Evolutionary conservation across 53 echinoderm and acorn worm species (phyloP), one percentile per base, ranked within the genome.

Genomic region (Glandiceps talaboti): DNA sequence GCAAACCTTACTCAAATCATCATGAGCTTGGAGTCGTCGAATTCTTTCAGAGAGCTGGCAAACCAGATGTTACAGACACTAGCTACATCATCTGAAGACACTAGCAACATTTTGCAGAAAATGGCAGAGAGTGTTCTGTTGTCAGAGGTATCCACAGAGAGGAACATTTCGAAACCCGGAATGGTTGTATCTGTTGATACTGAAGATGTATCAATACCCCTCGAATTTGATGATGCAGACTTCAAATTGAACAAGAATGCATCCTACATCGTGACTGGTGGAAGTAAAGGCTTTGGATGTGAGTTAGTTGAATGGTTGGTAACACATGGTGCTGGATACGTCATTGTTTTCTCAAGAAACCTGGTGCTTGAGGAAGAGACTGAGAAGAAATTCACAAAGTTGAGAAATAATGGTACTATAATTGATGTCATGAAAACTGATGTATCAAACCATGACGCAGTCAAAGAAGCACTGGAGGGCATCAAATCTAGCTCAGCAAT

Each of bases 301-400:
- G 88, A 87, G 14, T 83, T 91, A 45, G 88, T 97, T 1, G 99
- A 91, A 32, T 97, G 99, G 99, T 76, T 97, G 32, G 99, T 97
- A 14, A 85, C 89, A 33, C 83, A 84, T 75, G 99, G 99, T 12
- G 99, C 99, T 26, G 85, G 88, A n/a, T 85, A 93, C 81, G 77
- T 97, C 30, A 93, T 93, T 33, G 89, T 97, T 31, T 87, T 93
- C 73, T 97, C 99, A 25, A 81, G 99, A 45, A 86, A 87, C 27
- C 91, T 91, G 26, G 89, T 89, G 14, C 89, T 91, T 74, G 99
- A 97, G 74, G 99, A 97, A 76, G 89, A 90, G 29, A 89, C 91
- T 29, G 76, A 89, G 74, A 89, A 84, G 32, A 6, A 20, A 20
- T 93, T 97, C 84, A 93, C 93, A 79, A 84, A 87, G 1, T 91